Evolutionary conservation across 2,888 invertebrate genomes (phyloP), one percentile per base, ranked within the genome.

Genomic region (Amaurobius ferox): DNA sequence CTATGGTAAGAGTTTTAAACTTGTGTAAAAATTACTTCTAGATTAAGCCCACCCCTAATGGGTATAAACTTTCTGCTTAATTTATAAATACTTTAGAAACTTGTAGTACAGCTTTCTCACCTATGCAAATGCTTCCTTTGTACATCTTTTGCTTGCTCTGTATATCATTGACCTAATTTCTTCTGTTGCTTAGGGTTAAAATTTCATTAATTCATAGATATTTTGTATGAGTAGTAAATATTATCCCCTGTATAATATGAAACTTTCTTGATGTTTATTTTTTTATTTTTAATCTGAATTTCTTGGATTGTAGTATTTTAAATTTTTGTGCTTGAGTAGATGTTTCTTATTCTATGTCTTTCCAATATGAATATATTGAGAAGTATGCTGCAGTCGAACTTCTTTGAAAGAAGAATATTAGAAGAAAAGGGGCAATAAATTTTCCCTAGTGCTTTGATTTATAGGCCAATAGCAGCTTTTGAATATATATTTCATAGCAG

Each of bases 1-100:
- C 30, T 79, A 73, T 81, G 86, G 87, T 87, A 79, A 79, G 86
- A 13, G 0, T 13, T 19, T 19, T 40, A 19, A 61, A 35, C n/a
- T 29, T 68, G n/a, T 26, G 28, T 9, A 32, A 16, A 16, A 19
- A 23, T 73, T 30, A 16, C 23, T 13, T 48, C 16, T 9, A 30
- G 28, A 55, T 32, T 16, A 44, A 48, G 30, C 48, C 2, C 71
- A 72, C 55, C 1, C 9, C 16, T 16, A 44, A 5, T 16, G 35
- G 11, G n/a, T 44, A 7, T 44, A 16, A 44, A 16, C n/a, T 44
- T 44, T 44, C 44, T 44, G 44, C 44, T 44, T 44, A 13, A 44
- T 5, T 44, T 44, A 35, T 13, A 44, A 16, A 16, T 16, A 16
- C 35, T 44, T 7, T 16, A 44, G n/a, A 11, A 2, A 11, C 44